Evolutionary conservation across 2,797 vertebrate species (phyloP).

Genomic region (Acrossocheilus wenchowensis): DNA sequence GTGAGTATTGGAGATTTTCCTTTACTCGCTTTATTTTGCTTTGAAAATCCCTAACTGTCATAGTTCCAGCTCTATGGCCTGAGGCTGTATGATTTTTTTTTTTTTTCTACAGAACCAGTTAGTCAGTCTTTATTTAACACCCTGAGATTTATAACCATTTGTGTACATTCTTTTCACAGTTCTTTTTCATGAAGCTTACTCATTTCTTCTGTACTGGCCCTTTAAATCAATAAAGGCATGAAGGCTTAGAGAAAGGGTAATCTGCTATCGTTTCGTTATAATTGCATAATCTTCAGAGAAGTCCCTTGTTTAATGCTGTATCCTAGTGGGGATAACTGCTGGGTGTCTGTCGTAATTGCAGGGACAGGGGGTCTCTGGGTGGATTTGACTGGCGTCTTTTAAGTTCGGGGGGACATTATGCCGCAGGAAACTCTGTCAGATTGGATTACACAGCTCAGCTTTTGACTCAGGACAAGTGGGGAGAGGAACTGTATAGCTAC

Average conservation of each 20-base stretch:
- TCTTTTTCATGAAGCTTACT: conserved; percentile 22
- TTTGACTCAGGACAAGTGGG: conserved; percentile 48
- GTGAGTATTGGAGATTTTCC: conserved; percentile 6
- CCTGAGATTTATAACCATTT: conserved; percentile 38
- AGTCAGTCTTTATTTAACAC: conserved; percentile 38
- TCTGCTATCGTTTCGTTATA: conserved; percentile 63
- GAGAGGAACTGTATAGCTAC: conserved; percentile 10
- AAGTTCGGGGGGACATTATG: conserved; percentile 68
- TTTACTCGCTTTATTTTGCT: conserved; percentile 38
- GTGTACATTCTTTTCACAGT: conserved; percentile 35
- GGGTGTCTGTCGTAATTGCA: conserved; percentile 65
- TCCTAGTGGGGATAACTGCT: conserved; percentile 68
- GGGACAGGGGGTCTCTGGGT: conserved; percentile 65
- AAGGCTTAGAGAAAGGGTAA: conserved; percentile 40
- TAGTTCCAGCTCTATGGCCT: conserved; percentile 40
- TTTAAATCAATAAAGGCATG: conserved; percentile 46
- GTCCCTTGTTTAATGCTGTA: conserved; percentile 52
- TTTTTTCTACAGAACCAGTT: conserved; percentile 21
- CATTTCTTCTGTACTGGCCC: conserved; percentile 14
- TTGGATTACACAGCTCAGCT: conserved; percentile 73
- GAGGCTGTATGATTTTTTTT: conserved; percentile 39
- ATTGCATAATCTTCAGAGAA: conserved; percentile 62
- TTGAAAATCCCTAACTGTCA: conserved; percentile 52
- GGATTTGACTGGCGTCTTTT: conserved; percentile 72
- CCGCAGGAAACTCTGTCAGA: conserved; percentile 72